phyloP scores from a whole-genome alignment of 2,888 invertebrate species.

The Epirrita christyi region DNA sequence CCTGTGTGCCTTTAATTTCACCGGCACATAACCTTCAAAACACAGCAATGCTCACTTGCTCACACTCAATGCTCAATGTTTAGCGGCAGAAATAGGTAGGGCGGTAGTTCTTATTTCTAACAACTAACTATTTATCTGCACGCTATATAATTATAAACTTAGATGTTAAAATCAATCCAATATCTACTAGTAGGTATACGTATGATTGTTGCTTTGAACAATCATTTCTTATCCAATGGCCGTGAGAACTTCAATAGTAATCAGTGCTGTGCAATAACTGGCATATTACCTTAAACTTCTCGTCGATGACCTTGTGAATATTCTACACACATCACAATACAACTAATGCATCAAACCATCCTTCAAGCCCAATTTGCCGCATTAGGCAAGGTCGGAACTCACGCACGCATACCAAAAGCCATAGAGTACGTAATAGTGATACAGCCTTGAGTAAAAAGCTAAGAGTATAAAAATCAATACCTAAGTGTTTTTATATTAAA shows the following conservation, averaged over 20 bases:
- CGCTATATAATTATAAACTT: too few relatives aligned
- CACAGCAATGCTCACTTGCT: too few relatives aligned
- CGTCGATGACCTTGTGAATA: constrained; percentile 37
- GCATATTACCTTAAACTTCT: constrained; percentile 30
- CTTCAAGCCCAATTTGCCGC: constrained; percentile 73
- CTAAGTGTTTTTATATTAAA: constrained; percentile 24
- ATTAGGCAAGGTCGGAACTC: constrained; percentile 71
- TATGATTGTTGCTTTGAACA: constrained; percentile 2
- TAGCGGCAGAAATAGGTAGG: too few relatives aligned
- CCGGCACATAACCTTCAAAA: too few relatives aligned
- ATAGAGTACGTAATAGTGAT: constrained; percentile 9
- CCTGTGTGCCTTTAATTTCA: too few relatives aligned
- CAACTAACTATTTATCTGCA: too few relatives aligned
- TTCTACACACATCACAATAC: constrained; percentile 45
- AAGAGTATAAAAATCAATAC: constrained; percentile 44
- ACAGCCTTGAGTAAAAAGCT: constrained; percentile 55
- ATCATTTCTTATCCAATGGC: constrained; percentile 17
- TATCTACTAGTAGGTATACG: too few relatives aligned
- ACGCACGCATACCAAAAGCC: constrained; percentile 57
- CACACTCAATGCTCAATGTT: too few relatives aligned
- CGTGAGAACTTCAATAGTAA: constrained; percentile 24
- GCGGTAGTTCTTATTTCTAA: too few relatives aligned
- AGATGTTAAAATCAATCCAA: not conserved
- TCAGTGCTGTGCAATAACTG: constrained; percentile 25
- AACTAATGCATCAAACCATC: constrained; percentile 44